Conservation (phyloP, 2,888 invertebrate species). For the Pristionchus entomophagus region DNA sequence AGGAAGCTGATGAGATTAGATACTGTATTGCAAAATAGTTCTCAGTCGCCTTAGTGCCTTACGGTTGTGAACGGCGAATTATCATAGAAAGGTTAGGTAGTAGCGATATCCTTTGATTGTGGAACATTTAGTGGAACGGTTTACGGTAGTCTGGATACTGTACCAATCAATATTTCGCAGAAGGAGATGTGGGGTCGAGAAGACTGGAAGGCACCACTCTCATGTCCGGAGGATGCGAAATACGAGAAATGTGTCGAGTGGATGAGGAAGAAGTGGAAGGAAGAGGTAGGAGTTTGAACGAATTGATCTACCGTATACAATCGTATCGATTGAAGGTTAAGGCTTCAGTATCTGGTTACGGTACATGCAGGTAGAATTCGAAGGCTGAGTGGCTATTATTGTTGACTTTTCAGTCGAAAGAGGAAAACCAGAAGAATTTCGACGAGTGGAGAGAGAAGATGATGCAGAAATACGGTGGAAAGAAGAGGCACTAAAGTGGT, state of each 20-base stretch:
- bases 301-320: neutral
- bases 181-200: constrained; percentile 6
- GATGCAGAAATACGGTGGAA: neutral
- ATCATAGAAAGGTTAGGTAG: neutral
- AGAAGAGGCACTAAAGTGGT: neutral
- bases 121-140: neutral
- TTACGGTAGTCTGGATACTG: neutral
- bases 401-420: neutral
- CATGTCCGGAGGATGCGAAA: neutral
- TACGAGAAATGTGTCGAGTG: constrained; percentile 7
- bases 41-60: too few species aligned
- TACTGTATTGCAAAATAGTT: too few species aligned
- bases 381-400: neutral
- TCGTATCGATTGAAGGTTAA: neutral
- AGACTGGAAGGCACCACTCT: neutral
- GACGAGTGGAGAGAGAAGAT: neutral
- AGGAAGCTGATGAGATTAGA: too few species aligned
- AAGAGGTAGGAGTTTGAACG: neutral
- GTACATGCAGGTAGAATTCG: neutral
- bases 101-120: neutral
- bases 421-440: neutral
- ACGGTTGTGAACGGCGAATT: neutral
- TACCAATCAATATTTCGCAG: neutral
- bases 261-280: neutral
- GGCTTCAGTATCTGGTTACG: neutral